Evolutionary conservation across 2,888 invertebrate species (phyloP), one percentile per base, ranked within the genome.

Genomic region (Leistus spinibarbis): DNA sequence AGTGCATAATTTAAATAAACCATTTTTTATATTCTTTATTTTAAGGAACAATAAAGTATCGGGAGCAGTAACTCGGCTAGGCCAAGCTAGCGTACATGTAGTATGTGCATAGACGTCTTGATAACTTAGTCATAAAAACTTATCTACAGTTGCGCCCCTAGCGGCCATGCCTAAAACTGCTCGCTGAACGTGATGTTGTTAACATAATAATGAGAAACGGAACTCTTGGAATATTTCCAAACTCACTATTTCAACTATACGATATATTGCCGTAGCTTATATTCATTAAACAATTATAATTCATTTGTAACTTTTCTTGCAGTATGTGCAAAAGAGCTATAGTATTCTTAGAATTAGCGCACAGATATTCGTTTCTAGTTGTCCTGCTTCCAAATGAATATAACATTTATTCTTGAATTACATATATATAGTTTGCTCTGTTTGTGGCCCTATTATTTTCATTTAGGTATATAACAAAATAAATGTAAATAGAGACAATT

Each of bases 121-220:
- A 60, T 60, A 60, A 60, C 60, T 60, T 19, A 7, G 22, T 24
- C 23, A 69, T 69, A 69, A 69, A 69, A 69, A 69, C 69, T 69
- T 69, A 69, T 69, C 69, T 69, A 24, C 54, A 54, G 67, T 57
- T 22, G 56, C 22, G 69, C 57, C 56, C n/a, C 69, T 56, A 69
- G 69, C 57, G 56, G 24, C 69, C 24, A 22, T 17, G 57, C n/a
- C 60, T 69, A 19, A 24, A 69, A 69, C 69, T 27, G 57, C 24
- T 24, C 57, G 69, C 5, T 24, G 69, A 57, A 69, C 69, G 69
- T 69, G 69, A 69, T 69, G 57, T 69, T 69, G 69, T 69, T 69
- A 69, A 69, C 69, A 69, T 69, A 69, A 69, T 69, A 69, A 69
- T 69, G 57, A 69, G 69, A 69, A 57, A 22, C 54, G 54, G 17